Evolutionary conservation across 2,113 vertebrate genomes (phyloP).

Genomic region (Anseranas semipalmata): DNA sequence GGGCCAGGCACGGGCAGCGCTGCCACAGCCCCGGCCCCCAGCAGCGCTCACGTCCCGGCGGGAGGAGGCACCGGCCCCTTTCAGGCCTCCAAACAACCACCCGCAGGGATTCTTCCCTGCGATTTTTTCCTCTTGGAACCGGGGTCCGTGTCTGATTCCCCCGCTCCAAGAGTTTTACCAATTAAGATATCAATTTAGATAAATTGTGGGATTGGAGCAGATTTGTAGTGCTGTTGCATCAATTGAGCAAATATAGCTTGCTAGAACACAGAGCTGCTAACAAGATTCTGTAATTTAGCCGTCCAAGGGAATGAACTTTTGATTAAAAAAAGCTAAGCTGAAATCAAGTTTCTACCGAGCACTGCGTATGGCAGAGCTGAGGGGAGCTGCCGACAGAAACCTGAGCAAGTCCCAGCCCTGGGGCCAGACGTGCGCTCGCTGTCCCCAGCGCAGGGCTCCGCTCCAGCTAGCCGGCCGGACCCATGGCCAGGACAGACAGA

Average conservation of each 20-base stretch:
- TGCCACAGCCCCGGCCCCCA: rapidly evolving
- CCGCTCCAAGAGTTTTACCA: not conserved
- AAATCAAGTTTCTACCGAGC: not conserved
- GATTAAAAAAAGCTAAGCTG: not conserved
- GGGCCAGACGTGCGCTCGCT: too few relatives aligned
- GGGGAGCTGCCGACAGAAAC: not conserved
- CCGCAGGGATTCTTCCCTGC: rapidly evolving
- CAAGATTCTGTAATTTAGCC: not conserved
- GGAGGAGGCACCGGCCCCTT: not conserved
- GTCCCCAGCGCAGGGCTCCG: too few relatives aligned
- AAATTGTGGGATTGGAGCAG: not conserved
- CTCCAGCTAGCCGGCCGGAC: too few relatives aligned
- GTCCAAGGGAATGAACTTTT: not conserved
- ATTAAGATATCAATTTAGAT: constrained; percentile 43
- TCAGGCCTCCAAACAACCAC: not conserved
- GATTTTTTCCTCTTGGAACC: not conserved
- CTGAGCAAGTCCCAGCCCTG: not conserved
- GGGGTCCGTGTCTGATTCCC: not conserved
- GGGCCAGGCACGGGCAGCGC: rapidly evolving
- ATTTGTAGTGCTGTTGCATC: not conserved
- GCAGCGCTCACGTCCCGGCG: too few relatives aligned
- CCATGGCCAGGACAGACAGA: rapidly evolving
- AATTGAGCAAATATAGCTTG: not conserved
- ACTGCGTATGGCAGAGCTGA: too few relatives aligned
- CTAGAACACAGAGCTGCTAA: not conserved